These are phyloP conservation scores for Virgularia gustaviana DNA, from an alignment of 92 coral and sea anemone species.

Conservation along the genomic window DNA sequence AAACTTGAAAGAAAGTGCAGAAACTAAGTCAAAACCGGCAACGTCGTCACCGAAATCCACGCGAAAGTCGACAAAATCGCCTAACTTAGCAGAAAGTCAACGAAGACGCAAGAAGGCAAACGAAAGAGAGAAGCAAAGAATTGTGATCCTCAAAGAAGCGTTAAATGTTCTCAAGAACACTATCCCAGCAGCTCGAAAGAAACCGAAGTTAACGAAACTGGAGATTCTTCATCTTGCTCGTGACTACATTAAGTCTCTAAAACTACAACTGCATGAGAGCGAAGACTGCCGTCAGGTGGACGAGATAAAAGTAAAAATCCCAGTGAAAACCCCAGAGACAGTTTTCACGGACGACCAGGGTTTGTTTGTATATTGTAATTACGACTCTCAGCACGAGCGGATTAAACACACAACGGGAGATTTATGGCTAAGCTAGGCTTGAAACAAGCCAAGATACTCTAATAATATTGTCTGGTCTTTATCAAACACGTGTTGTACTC, in stretches of 20 bases:
- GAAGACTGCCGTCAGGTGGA: no score
- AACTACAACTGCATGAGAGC: not conserved
- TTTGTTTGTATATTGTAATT: constrained; percentile 35
- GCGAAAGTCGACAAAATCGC: constrained; percentile 37
- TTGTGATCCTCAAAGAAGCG: constrained; percentile 83
- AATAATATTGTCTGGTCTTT: no score
- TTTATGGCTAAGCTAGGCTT: constrained; percentile 15
- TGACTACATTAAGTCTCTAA: constrained; percentile 58
- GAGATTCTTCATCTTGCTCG: constrained; percentile 79
- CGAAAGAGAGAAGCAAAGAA: constrained; percentile 78
- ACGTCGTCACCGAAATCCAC: constrained; percentile 33
- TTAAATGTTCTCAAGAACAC: constrained; percentile 84
- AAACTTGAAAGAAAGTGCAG: not conserved
- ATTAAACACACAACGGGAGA: constrained; percentile 24
- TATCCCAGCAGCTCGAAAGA: constrained; percentile 76
- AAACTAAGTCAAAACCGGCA: constrained; percentile 22
- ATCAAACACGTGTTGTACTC: no score
- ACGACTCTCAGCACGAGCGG: not conserved
- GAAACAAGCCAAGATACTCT: no score
- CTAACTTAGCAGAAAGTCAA: constrained; percentile 41
- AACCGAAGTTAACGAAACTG: constrained; percentile 80
- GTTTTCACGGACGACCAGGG: not conserved
- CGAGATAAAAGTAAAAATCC: not conserved
- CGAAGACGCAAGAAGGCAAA: constrained; percentile 79
- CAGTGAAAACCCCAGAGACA: not conserved